Percentiles rank a stretch among this genome's conserved stretches.
These are phyloP conservation scores for Numida meleagris DNA, from an alignment of 2,113 vertebrate genomes.

Conservation along the genomic window DNA sequence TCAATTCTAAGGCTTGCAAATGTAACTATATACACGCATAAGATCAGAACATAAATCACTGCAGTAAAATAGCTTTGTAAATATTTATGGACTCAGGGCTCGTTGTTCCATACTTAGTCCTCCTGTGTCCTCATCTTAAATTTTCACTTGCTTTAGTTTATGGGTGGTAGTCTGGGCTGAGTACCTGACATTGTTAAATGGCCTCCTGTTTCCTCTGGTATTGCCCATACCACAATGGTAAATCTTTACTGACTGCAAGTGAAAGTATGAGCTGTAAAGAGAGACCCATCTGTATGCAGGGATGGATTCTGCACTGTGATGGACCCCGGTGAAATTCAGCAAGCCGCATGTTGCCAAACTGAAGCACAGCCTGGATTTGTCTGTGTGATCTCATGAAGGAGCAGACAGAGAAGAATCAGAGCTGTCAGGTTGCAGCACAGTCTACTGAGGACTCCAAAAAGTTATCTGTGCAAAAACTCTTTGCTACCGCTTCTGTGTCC, in stretches of 20 bases:
- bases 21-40: conserved; percentile 5
- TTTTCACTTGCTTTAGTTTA: conserved; percentile 28
- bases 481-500: not conserved
- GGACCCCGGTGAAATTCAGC: not conserved
- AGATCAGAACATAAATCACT: conserved; percentile 29
- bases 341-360: rapidly evolving
- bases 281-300: not conserved
- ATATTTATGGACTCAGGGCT: conserved; percentile 45
- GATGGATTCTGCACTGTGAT: not conserved
- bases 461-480: not conserved
- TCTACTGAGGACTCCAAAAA: not conserved
- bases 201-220: conserved; percentile 1
- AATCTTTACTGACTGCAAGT: conserved; percentile 38
- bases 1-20: conserved; percentile 49
- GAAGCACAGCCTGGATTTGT: not conserved
- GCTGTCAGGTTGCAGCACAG: not conserved
- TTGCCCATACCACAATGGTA: not conserved
- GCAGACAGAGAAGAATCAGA: not conserved
- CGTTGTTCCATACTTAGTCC: not conserved
- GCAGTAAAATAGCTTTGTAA: conserved; percentile 18
- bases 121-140: not conserved
- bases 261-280: not conserved
- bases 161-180: not conserved
- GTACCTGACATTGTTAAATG: conserved; percentile 34
- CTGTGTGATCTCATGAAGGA: not conserved